A percentile compares a stretch with the other conserved stretches of the same genome.
These are phyloP conservation scores for Acanthosepion esculentum DNA, from an alignment of 2,888 invertebrate species.

Conservation along the genomic window DNA sequence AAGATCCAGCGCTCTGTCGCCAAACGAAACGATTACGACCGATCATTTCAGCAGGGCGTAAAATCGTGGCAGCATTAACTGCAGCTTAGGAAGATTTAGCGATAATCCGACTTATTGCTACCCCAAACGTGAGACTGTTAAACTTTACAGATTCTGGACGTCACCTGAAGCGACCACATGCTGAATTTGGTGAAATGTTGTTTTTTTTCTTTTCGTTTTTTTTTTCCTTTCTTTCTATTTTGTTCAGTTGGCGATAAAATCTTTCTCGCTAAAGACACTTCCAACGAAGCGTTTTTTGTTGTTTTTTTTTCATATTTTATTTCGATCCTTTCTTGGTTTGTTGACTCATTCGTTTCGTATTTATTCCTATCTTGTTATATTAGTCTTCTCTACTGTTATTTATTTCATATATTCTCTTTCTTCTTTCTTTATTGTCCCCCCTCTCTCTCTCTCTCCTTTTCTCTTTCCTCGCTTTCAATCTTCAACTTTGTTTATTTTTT, in stretches of 20 bases:
- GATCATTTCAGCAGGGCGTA: conserved; percentile 11
- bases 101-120: neutral
- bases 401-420: neutral
- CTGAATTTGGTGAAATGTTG: neutral
- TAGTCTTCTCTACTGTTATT: accelerated
- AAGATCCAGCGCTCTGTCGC: neutral
- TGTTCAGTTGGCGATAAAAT: neutral
- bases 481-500: neutral
- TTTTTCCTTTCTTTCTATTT: neutral
- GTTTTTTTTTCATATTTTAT: neutral
- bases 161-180: neutral
- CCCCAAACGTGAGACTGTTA: neutral
- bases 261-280: neutral
- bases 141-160: neutral
- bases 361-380: neutral
- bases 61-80: neutral
- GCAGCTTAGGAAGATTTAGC: neutral
- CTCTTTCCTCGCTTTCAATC: neutral
- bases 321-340: neutral
- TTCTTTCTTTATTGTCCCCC: neutral
- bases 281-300: neutral
- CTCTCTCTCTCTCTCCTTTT: neutral
- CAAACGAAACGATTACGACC: neutral
- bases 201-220: neutral
- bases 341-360: neutral